Percentiles rank a stretch among this genome's conserved stretches.
Evolutionary conservation across 2,888 invertebrate genomes (phyloP).

Genomic region (Clistopyga incitator): DNA sequence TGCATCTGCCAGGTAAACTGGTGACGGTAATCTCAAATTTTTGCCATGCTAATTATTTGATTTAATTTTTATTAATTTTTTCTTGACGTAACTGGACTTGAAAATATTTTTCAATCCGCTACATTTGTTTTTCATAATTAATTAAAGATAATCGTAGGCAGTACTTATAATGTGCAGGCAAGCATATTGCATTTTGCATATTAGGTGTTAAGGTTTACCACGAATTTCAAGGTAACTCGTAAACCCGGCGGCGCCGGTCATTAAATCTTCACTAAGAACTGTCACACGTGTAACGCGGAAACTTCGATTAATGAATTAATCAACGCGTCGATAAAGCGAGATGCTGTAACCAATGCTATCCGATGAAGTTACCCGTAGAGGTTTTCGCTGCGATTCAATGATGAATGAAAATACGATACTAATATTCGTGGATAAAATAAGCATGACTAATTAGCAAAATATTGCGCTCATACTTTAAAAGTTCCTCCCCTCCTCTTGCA

Average conservation of each 20-base stretch:
- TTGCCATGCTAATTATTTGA: too few species aligned
- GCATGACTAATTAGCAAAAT: neutral
- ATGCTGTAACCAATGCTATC: constrained; percentile 28
- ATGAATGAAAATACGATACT: neutral
- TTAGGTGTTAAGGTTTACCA: too few species aligned
- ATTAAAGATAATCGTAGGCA: too few species aligned
- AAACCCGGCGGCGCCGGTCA: neutral
- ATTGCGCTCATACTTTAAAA: too few species aligned
- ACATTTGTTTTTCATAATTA: too few species aligned
- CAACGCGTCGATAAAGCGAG: constrained; percentile 49
- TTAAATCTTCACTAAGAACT: neutral
- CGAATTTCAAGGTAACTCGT: too few species aligned
- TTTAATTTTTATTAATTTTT: too few species aligned
- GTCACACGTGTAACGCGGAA: neutral
- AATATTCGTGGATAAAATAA: neutral
- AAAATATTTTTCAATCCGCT: too few species aligned
- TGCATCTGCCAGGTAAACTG: too few species aligned
- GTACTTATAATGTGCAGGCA: neutral
- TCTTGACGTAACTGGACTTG: too few species aligned
- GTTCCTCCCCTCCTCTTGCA: neutral
- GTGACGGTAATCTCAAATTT: too few species aligned
- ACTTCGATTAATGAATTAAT: neutral
- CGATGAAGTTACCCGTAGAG: constrained; percentile 21
- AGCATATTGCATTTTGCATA: neutral
- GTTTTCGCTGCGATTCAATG: neutral